Percentiles rank a stretch among this genome's conserved stretches.
Conservation (phyloP, 2,113 vertebrate genomes). For the Ginglymostoma cirratum region DNA sequence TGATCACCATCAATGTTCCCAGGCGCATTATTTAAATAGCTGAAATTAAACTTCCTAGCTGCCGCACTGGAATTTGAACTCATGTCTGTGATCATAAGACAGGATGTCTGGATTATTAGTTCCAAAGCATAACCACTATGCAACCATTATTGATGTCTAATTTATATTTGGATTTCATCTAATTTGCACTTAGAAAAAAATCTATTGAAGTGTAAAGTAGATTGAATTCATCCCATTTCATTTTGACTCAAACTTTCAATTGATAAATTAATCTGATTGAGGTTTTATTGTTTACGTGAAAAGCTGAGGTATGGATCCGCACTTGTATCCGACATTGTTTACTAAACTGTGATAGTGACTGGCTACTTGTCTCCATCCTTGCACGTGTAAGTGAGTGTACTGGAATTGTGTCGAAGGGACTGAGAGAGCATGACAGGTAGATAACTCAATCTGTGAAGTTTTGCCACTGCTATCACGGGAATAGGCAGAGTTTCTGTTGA, state of each 20-base stretch:
- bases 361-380: neutral
- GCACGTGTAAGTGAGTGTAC: neutral
- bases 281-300: neutral
- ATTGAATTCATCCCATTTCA: neutral
- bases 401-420: neutral
- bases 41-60: neutral
- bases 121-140: neutral
- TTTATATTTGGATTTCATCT: neutral
- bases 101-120: neutral
- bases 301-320: neutral
- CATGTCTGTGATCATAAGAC: neutral
- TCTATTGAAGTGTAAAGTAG: neutral
- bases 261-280: slow-evolving; percentile 12
- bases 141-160: neutral
- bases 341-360: neutral
- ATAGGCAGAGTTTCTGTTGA: neutral
- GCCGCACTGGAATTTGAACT: neutral
- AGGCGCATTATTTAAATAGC: neutral
- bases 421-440: neutral
- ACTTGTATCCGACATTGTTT: neutral
- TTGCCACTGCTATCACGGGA: neutral
- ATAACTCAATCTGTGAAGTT: neutral
- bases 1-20: neutral
- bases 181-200: neutral
- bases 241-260: neutral